Conservation (phyloP, 1,140 invertebrate genomes). For the Zaprionus africanus region DNA sequence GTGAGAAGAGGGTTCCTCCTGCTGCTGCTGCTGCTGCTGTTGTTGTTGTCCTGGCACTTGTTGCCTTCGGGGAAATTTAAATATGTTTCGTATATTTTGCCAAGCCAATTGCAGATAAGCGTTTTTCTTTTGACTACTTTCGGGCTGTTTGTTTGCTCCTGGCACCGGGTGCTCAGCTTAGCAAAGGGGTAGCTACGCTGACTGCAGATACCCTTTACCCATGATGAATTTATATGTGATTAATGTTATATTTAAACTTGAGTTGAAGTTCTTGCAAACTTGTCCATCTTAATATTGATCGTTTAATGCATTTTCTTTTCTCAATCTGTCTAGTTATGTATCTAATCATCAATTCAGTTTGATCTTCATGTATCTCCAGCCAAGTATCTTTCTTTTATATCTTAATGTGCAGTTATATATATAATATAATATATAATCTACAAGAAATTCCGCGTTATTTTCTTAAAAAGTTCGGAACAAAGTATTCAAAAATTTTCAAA, state of each 20-base stretch:
- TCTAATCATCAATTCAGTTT: background rate
- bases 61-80: constrained; percentile 74
- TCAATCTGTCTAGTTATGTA: no score
- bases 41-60: constrained; percentile 59
- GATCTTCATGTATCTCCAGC: background rate
- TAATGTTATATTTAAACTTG: no score
- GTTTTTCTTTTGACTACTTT: constrained; percentile 68
- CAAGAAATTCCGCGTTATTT: background rate
- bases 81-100: constrained; percentile 67
- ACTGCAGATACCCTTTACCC: background rate
- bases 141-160: constrained; percentile 48
- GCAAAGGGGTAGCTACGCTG: constrained; percentile 7
- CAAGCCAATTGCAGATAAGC: constrained; percentile 79
- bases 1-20: background rate
- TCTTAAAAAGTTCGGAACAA: background rate
- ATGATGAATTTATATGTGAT: no score
- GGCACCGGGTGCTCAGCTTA: constrained; percentile 51
- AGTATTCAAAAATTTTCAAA: no score
- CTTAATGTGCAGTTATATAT: background rate
- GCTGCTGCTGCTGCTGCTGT: no score
- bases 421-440: no score
- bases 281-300: no score
- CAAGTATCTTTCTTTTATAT: no score
- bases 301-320: no score
- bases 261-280: no score